These are phyloP conservation scores for Lithosia quadra DNA, from an alignment of 2,888 invertebrate species.

Conservation along the genomic window DNA sequence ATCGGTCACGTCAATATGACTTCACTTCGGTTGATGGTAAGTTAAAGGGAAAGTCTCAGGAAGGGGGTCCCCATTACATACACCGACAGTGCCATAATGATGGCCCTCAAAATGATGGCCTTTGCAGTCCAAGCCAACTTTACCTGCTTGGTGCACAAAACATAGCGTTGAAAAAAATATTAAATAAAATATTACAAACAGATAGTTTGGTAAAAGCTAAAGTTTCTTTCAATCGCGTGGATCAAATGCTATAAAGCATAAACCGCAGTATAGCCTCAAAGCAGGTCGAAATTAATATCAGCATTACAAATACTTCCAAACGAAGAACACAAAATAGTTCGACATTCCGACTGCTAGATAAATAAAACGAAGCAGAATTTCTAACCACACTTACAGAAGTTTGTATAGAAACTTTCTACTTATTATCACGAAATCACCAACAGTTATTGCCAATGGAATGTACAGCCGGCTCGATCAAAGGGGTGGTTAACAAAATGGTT, in stretches of 20 bases:
- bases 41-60: too few species aligned
- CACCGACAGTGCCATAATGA: too few species aligned
- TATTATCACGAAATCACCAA: conserved; percentile 48
- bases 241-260: neutral
- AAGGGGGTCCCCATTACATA: too few species aligned
- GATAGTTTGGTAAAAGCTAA: neutral
- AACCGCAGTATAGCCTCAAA: neutral
- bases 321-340: conserved; percentile 16
- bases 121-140: too few species aligned
- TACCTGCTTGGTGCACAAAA: neutral
- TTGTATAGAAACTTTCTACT: conserved; percentile 41
- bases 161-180: neutral
- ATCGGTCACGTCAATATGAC: too few species aligned
- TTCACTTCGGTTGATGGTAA: too few species aligned
- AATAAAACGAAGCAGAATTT: conserved; percentile 32
- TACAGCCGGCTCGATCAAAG: conserved; percentile 75
- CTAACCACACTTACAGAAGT: conserved; percentile 47
- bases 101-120: too few species aligned
- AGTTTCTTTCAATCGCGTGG: neutral
- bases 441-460: conserved; percentile 67
- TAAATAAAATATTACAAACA: too few species aligned
- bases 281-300: neutral
- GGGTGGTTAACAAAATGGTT: conserved; percentile 74
- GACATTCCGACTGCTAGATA: conserved; percentile 21
- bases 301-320: conserved; percentile 1